Conservation (phyloP, 2,113 vertebrate species). For the Eleginops maclovinus region DNA sequence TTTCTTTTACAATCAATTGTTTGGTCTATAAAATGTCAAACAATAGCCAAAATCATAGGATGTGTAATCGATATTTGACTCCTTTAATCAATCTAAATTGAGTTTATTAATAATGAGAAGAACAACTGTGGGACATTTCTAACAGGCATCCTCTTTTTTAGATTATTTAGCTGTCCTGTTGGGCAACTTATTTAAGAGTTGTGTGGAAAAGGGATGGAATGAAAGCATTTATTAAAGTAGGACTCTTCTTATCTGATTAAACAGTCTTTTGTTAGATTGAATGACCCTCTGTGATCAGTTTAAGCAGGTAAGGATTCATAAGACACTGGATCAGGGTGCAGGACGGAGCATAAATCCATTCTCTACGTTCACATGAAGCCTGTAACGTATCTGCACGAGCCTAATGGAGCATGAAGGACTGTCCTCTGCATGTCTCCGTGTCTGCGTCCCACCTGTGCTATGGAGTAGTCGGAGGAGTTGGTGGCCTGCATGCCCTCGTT, state of each 20-base stretch:
- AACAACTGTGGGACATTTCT: no score
- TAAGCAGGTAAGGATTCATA: constrained; percentile 23
- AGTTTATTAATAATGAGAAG: no score
- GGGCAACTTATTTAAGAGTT: not conserved
- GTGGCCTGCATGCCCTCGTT: constrained; percentile 99
- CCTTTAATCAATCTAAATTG: no score
- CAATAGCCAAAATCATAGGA: not conserved
- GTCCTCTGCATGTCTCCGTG: not conserved
- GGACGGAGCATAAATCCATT: constrained; percentile 5
- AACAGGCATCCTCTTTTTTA: no score
- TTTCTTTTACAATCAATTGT: not conserved
- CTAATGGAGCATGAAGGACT: not conserved
- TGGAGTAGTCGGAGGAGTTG: constrained; percentile 98
- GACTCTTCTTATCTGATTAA: no score
- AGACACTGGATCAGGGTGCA: constrained; percentile 6
- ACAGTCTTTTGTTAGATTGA: no score
- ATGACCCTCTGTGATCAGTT: no score
- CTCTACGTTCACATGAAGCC: constrained; percentile 7
- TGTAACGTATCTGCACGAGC: constrained; percentile 12
- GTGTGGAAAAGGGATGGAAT: not conserved
- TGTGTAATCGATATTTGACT: no score
- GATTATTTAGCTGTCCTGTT: not conserved
- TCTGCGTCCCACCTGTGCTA: constrained; percentile 91
- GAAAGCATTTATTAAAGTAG: no score
- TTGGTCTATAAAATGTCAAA: not conserved